Percentiles rank a stretch among this genome's conserved stretches.
These are phyloP conservation scores for Pleuronectes platessa DNA, from an alignment of 2,113 vertebrate species.

Conservation along the genomic window DNA sequence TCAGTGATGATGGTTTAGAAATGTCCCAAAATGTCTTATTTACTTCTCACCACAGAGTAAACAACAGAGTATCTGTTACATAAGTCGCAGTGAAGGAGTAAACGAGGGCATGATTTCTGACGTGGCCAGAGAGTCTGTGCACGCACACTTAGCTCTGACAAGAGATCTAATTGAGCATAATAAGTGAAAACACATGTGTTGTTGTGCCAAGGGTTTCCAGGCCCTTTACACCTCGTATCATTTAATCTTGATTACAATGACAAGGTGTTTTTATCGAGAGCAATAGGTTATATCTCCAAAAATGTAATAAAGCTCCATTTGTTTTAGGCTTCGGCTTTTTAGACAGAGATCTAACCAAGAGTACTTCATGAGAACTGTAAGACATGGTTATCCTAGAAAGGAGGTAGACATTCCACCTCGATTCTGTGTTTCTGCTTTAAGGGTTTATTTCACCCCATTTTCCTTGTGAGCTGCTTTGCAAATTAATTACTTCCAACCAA, in stretches of 20 bases:
- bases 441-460: slow-evolving; percentile 50
- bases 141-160: not conserved
- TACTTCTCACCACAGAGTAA: not conserved
- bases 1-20: not conserved
- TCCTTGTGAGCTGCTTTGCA: slow-evolving; percentile 57
- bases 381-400: slow-evolving; percentile 18
- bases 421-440: slow-evolving; percentile 49
- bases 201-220: too few relatives aligned
- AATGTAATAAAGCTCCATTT: not conserved
- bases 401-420: slow-evolving; percentile 26
- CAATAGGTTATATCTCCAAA: not conserved
- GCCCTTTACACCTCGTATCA: not conserved
- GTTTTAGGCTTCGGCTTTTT: slow-evolving; percentile 1
- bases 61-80: not conserved
- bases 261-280: not conserved
- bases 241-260: not conserved
- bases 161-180: not conserved
- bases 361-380: slow-evolving; percentile 22
- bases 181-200: not conserved
- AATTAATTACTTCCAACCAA: slow-evolving; percentile 64
- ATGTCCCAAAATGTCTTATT: not conserved
- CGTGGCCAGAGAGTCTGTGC: not conserved
- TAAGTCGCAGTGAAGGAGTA: not conserved
- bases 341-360: slow-evolving; percentile 2
- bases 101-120: not conserved